Evolutionary conservation across 1,140 invertebrate genomes (phyloP), one percentile per base, ranked within the genome.

Genomic region (Drosophila carrolli): DNA sequence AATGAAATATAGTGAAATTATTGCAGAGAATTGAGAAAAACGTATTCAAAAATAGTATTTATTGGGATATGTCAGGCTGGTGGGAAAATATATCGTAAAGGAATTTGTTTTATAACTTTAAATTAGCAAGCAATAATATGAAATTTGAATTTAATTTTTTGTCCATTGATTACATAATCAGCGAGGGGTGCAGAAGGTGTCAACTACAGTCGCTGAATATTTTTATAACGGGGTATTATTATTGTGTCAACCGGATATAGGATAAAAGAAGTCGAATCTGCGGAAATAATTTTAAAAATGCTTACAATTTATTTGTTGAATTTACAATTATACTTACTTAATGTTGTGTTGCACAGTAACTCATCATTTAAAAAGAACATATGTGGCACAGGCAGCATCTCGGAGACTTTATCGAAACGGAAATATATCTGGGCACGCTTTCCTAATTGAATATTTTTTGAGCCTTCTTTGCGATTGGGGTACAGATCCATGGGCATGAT

Each of bases 1-100:
- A 60, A 75, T 50, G 51, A 78, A 85, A 85, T 86, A 77, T 72
- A 66, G 57, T 43, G 0, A 7, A 55, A 48, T 75, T 71, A 78
- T 44, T 67, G 81, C 82, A 85, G 67, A 16, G 46, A 57, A 81
- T 10, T 10, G 0, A 44, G 19, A n/a, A 13, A 27, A 29, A n/a
- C 23, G 47, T 48, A 29, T 1, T 1, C 4, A 29, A 29, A 29
- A n/a, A 1, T 1, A 1, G 4, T 32, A 1, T 32, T 32, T 7
- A 32, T 32, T 32, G 29, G 7, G 8, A 32, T 32, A 23, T 23
- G 23, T 23, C 23, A 23, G 23, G 4, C 23, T 23, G 23, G 23
- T 23, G 23, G 23, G 3, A 23, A 23, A 23, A 23, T 23, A 23
- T 23, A 23, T 23, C 23, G 23, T 4, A 19, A 19, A 19, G 19